Percentiles rank a stretch among this genome's conserved stretches.
Conservation (phyloP, 2,797 vertebrate species). For the Liasis olivaceus region DNA sequence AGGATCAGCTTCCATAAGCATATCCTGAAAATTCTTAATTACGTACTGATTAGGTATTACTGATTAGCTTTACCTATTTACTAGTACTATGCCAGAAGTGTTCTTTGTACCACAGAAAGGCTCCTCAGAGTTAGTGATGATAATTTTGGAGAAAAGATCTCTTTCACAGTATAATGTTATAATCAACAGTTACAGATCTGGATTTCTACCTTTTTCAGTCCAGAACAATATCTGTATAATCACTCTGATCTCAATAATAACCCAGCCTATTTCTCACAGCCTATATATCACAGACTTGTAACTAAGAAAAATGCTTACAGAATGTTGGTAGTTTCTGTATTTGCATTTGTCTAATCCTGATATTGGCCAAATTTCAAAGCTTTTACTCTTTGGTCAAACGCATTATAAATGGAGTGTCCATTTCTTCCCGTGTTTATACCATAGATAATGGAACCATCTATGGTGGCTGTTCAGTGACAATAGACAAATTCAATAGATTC, state of each 20-base stretch:
- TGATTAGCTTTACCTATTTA: slow-evolving; percentile 55
- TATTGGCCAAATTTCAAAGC: slow-evolving; percentile 64
- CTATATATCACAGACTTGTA: slow-evolving; percentile 50
- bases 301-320: slow-evolving; percentile 66
- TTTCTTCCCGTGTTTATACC: slow-evolving; percentile 75
- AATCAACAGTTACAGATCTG: slow-evolving; percentile 56
- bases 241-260: slow-evolving; percentile 68
- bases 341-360: slow-evolving; percentile 61
- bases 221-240: slow-evolving; percentile 52
- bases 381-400: slow-evolving; percentile 73
- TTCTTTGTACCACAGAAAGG: slow-evolving; percentile 59
- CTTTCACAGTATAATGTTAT: slow-evolving; percentile 56
- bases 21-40: slow-evolving; percentile 79
- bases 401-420: slow-evolving; percentile 68
- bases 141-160: slow-evolving; percentile 68
- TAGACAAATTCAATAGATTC: slow-evolving; percentile 64
- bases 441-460: slow-evolving; percentile 76
- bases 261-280: slow-evolving; percentile 54
- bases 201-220: slow-evolving; percentile 54
- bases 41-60: background rate
- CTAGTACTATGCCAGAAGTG: slow-evolving; percentile 53
- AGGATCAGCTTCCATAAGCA: slow-evolving; percentile 71
- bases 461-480: slow-evolving; percentile 69
- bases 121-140: slow-evolving; percentile 58
- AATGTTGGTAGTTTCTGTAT: slow-evolving; percentile 68